Conservation (phyloP, 2,888 invertebrate genomes). For the Arge pagana region DNA sequence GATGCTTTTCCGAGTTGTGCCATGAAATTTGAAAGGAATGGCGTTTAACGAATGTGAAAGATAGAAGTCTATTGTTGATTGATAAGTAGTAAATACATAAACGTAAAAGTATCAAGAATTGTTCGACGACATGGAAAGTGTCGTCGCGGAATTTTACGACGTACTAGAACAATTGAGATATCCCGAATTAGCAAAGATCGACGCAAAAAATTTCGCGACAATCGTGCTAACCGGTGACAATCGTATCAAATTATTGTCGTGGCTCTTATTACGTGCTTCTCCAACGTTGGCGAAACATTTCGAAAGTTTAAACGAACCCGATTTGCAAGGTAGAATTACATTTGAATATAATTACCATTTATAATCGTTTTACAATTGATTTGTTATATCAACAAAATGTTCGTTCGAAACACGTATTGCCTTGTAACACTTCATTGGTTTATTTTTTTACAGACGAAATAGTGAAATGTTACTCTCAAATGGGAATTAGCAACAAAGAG, state of each 20-base stretch:
- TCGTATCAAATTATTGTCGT: constrained; percentile 39
- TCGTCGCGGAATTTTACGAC: constrained; percentile 38
- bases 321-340: constrained; percentile 40
- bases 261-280: constrained; percentile 38
- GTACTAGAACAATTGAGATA: constrained; percentile 39
- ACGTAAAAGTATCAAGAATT: too few relatives aligned
- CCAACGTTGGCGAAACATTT: constrained; percentile 27
- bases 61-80: too few relatives aligned
- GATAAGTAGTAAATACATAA: too few relatives aligned
- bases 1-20: too few relatives aligned
- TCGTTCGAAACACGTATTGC: not conserved
- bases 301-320: constrained; percentile 32
- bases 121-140: constrained; percentile 28
- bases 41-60: too few relatives aligned
- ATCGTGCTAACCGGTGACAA: constrained; percentile 37
- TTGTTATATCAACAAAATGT: constrained; percentile 1
- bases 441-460: constrained; percentile 41
- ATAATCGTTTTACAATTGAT: too few relatives aligned
- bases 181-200: constrained; percentile 42
- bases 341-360: too few relatives aligned
- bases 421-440: too few relatives aligned
- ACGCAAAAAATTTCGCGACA: constrained; percentile 32
- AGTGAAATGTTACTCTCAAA: constrained; percentile 38
- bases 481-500: constrained; percentile 40
- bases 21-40: too few relatives aligned